Evolutionary conservation across 2,797 vertebrate genomes (phyloP).

Genomic region (Neopelma chrysocephalum): DNA sequence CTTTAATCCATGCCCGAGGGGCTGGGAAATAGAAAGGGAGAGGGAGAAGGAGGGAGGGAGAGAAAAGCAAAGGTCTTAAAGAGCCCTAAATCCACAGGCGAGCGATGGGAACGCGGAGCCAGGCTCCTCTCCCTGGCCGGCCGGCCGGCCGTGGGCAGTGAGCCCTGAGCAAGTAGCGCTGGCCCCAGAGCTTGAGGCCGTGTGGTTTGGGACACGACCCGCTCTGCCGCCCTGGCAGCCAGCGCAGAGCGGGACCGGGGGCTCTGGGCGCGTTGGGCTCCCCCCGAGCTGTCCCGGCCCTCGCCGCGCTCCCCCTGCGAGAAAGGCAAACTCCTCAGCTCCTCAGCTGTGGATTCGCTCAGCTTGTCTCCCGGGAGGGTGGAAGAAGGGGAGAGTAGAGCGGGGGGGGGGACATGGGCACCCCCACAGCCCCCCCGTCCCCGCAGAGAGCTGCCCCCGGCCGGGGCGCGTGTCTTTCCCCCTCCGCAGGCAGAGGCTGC

Average conservation of each 20-base stretch:
- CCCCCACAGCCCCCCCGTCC: neutral
- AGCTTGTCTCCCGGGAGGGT: neutral
- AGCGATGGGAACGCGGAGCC: constrained; percentile 66
- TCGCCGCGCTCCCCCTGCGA: neutral
- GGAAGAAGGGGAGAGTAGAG: neutral
- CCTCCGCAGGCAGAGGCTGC: neutral
- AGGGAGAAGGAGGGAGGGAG: constrained; percentile 43
- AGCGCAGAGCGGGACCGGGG: neutral
- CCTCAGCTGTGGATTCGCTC: neutral
- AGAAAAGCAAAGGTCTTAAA: constrained; percentile 70
- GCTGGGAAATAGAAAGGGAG: constrained; percentile 76
- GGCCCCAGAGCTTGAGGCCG: neutral
- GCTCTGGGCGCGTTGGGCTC: neutral
- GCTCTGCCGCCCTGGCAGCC: neutral
- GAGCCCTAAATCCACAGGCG: constrained; percentile 79
- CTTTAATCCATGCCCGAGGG: constrained; percentile 81
- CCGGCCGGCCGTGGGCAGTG: neutral
- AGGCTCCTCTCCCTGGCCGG: constrained; percentile 51
- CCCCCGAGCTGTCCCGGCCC: neutral
- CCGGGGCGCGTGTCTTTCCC: neutral
- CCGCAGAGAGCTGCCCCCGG: neutral
- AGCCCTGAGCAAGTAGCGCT: neutral
- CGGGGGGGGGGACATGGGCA: neutral
- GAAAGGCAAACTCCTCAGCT: neutral
- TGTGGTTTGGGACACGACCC: neutral